phyloP scores from a whole-genome alignment of 1,140 invertebrate genomes.

The Drosophila sturtevanti region DNA sequence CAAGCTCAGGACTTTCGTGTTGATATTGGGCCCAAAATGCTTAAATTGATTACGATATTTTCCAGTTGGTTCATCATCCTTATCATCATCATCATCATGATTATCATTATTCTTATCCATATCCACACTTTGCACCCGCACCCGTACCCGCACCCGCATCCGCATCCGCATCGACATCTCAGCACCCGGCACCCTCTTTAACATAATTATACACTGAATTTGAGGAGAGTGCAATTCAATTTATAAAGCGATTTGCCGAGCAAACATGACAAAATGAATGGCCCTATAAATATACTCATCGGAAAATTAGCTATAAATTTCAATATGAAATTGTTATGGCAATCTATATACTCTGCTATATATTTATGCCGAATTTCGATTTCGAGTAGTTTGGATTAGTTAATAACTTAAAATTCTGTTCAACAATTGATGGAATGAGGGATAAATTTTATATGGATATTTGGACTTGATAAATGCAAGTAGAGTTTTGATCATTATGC shows the following conservation, averaged over 20 bases:
- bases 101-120: neutral
- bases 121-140: neutral
- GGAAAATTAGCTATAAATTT: neutral
- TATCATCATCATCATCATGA: neutral
- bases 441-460: no score
- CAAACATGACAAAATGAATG: constrained; percentile 1
- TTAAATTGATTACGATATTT: constrained; percentile 57
- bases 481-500: no score
- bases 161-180: no score
- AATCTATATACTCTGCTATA: neutral
- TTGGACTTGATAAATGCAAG: no score
- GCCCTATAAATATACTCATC: neutral
- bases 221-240: constrained; percentile 2
- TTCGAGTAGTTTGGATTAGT: no score
- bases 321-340: neutral
- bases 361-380: no score
- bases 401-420: no score
- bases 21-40: constrained; percentile 41
- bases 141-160: neutral
- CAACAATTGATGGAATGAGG: no score
- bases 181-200: neutral
- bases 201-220: constrained; percentile 10
- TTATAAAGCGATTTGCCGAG: neutral
- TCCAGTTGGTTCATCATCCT: constrained; percentile 20
- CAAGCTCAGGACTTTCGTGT: constrained; percentile 32